A percentile compares a stretch with the other conserved stretches of the same genome.
phyloP scores from a whole-genome alignment of 2,797 vertebrate species.

The Lateolabrax maculatus region DNA sequence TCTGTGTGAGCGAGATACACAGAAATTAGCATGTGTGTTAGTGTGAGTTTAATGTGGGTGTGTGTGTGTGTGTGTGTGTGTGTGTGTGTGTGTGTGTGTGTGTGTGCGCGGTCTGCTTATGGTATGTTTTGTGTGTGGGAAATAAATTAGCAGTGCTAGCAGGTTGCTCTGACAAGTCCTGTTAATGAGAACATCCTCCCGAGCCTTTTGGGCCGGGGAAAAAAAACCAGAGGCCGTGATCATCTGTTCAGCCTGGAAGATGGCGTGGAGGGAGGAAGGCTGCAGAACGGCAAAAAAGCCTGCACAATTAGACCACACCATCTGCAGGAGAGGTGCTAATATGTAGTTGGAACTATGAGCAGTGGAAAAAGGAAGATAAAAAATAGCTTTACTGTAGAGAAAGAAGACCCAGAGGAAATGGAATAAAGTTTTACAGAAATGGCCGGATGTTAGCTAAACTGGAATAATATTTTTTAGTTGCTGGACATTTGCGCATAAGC shows the following conservation, averaged over 20 bases:
- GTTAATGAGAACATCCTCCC: constrained; percentile 90
- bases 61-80: constrained; percentile 16
- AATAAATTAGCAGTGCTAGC: constrained; percentile 88
- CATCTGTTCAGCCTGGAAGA: constrained; percentile 89
- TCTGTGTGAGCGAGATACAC: constrained; percentile 1
- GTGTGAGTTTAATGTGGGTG: constrained; percentile 16
- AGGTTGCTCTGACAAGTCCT: constrained; percentile 89
- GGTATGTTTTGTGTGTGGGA: constrained; percentile 67
- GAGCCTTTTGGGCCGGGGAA: constrained; percentile 77
- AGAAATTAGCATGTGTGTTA: constrained; percentile 25
- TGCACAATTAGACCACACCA: constrained; percentile 87
- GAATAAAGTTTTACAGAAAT: constrained; percentile 17
- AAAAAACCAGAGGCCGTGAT: constrained; percentile 85
- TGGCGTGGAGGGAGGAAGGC: constrained; percentile 59
- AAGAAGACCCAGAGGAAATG: constrained; percentile 16
- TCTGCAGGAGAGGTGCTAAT: constrained; percentile 82
- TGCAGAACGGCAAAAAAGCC: constrained; percentile 80
- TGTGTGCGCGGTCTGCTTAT: constrained; percentile 38
- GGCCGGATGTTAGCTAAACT: constrained; percentile 13
- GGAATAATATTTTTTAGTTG: constrained; percentile 11
- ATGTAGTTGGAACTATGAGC: constrained; percentile 37
- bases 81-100: constrained; percentile 43
- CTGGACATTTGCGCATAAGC: constrained; percentile 18
- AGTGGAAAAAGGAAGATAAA: constrained; percentile 2
- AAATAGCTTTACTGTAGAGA: constrained; percentile 18